Percentiles rank a stretch among this genome's conserved stretches.
phyloP scores from a whole-genome alignment of 2,113 vertebrate genomes.

The Dicerorhinus sumatrensis region DNA sequence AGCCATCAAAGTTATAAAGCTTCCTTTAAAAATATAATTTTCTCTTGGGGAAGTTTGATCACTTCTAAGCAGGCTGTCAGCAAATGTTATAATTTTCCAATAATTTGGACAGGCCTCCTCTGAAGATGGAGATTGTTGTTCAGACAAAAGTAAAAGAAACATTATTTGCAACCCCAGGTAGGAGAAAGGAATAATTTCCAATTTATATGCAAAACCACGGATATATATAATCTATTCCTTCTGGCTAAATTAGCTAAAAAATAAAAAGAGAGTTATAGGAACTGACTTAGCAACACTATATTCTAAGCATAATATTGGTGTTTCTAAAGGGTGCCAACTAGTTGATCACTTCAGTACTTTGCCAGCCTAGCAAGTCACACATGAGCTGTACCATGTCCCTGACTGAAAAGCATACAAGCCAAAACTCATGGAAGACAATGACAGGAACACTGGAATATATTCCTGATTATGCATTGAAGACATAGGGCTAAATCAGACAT shows the following conservation, averaged over 20 bases:
- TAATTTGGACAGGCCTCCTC: not conserved
- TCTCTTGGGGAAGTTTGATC: slow-evolving; percentile 66
- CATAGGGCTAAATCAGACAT: not conserved
- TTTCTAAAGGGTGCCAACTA: slow-evolving; percentile 5
- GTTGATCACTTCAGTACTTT: not conserved
- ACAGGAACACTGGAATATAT: not conserved
- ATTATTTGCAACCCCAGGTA: slow-evolving; percentile 33
- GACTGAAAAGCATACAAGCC: not conserved
- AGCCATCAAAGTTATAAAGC: slow-evolving; percentile 65
- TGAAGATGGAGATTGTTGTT: slow-evolving; percentile 31
- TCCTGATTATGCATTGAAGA: not conserved
- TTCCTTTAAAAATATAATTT: slow-evolving; percentile 67
- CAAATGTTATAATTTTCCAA: slow-evolving; percentile 68
- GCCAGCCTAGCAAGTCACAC: not conserved
- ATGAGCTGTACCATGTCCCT: not conserved
- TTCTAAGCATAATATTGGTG: not conserved
- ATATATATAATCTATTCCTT: slow-evolving; percentile 14
- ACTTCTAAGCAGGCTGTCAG: slow-evolving; percentile 65
- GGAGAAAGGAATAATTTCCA: slow-evolving; percentile 69
- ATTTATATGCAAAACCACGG: slow-evolving; percentile 72
- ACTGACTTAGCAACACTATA: not conserved
- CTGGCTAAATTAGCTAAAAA: slow-evolving; percentile 66
- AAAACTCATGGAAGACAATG: not conserved
- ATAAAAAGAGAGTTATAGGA: not conserved
- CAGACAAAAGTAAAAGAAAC: not conserved